Evolutionary conservation across 2,888 invertebrate genomes (phyloP), one percentile per base, ranked within the genome.

Genomic region (Eutolmus rufibarbis): DNA sequence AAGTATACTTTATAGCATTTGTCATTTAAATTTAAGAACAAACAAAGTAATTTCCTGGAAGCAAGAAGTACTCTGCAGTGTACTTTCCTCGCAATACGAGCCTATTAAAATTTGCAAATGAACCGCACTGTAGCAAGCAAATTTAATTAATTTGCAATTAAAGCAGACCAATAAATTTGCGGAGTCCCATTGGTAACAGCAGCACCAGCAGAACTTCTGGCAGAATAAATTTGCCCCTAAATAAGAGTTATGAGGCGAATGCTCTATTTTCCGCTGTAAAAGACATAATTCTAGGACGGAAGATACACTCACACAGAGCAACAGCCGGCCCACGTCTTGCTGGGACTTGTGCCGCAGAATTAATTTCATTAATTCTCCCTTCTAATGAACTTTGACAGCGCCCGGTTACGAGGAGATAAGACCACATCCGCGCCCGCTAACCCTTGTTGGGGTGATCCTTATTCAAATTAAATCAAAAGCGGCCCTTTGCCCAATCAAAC

Each of bases 341-440:
- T 9, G 66, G 66, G 66, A 28, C 66, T 66, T 66, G 66, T 66
- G 66, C 78, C 78, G 43, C 43, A 78, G 43, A 78, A 78, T 78
- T 78, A 78, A 78, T 78, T 78, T 78, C 78, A 78, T 78, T 78
- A 78, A 78, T 40, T 78, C 23, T 23, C 78, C 40, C 78, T 46
- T 37, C 78, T 78, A 40, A 78, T 78, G 78, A 78, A 78, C 40
- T 37, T 78, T 78, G 78, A 23, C 78, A 78, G 43, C 43, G 43
- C 37, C 23, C 78, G 78, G 78, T 78, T 43, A 78, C 40, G 43
- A 78, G 43, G 12, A 40, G 78, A 78, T 78, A 78, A 78, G 66
- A 66, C 66, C 66, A 66, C 66, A 66, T 66, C 66, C 66, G 66
- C 66, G 66, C 66, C 23, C 66, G 28, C 66, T 66, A 66, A 66